These are phyloP conservation scores for Hippocampus guttulatus DNA, from an alignment of 2,113 vertebrate genomes.

Conservation along the genomic window DNA sequence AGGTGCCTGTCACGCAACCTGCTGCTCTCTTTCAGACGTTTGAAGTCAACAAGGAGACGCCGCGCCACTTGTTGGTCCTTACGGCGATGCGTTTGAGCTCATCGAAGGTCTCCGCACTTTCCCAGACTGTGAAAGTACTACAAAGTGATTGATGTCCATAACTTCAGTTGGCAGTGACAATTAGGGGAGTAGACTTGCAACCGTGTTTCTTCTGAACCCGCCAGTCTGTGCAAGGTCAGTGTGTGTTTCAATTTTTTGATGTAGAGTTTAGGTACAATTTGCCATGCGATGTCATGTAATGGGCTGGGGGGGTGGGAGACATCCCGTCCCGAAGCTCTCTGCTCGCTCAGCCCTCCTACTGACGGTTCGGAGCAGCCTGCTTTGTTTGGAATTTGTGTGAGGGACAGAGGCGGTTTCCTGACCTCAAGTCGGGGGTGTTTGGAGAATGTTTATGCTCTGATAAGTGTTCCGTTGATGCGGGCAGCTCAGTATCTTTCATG, in stretches of 20 bases:
- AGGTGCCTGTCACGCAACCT: conserved; percentile 62
- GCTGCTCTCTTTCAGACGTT: conserved; percentile 22
- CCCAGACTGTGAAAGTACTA: conserved; percentile 1
- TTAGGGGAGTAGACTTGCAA: background rate
- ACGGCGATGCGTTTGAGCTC: conserved; percentile 28
- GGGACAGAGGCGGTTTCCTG: conserved; percentile 51
- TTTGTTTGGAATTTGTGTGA: conserved; percentile 65
- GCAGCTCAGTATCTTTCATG: conserved; percentile 3
- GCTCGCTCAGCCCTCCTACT: conserved; percentile 32
- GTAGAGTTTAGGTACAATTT: background rate
- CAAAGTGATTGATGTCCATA: conserved; percentile 14
- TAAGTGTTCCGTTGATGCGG: conserved; percentile 31
- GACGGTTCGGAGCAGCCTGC: conserved; percentile 33
- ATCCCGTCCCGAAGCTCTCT: conserved; percentile 2
- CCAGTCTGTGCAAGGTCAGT: conserved; percentile 6
- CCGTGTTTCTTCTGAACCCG: too few relatives aligned
- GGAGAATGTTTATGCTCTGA: conserved; percentile 40
- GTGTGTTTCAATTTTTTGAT: background rate
- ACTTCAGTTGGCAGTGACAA: background rate
- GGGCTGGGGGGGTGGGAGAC: too few relatives aligned
- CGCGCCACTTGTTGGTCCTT: conserved; percentile 25
- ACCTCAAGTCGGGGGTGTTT: conserved; percentile 55
- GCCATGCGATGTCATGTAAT: background rate
- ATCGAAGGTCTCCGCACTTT: conserved; percentile 8
- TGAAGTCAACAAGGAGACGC: conserved; percentile 43